Percentiles rank a stretch among this genome's conserved stretches.
Evolutionary conservation across 2,797 vertebrate genomes (phyloP).

Genomic region (Limnodromus scolopaceus): DNA sequence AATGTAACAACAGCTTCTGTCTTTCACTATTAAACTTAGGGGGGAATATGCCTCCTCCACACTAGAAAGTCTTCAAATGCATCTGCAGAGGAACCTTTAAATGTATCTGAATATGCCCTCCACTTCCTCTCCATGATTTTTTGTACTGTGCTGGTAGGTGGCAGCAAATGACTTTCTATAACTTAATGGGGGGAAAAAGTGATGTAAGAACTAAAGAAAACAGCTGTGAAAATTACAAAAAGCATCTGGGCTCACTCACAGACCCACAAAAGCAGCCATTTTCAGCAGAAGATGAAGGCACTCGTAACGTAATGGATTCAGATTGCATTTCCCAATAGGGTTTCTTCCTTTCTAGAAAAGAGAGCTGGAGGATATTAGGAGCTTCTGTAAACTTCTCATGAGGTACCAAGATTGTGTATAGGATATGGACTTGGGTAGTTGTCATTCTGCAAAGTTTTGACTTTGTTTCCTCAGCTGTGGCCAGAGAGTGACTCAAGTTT

Average conservation of each 20-base stretch:
- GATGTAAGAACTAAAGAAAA: background rate
- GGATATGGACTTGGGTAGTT: background rate
- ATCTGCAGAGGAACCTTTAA: conserved; percentile 13
- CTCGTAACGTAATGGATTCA: background rate
- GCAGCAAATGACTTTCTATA: conserved; percentile 39
- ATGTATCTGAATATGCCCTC: background rate
- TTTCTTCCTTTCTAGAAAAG: background rate
- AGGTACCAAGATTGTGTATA: background rate
- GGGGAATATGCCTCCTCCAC: background rate
- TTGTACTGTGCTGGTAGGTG: conserved; percentile 16
- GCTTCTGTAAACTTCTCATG: background rate
- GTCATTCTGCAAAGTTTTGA: background rate
- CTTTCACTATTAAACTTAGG: background rate
- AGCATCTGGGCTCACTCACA: background rate
- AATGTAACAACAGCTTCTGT: background rate
- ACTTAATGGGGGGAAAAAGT: background rate
- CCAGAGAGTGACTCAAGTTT: background rate
- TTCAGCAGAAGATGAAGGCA: background rate
- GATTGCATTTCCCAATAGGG: background rate
- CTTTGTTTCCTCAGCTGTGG: background rate
- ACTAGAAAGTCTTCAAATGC: background rate
- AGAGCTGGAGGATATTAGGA: background rate
- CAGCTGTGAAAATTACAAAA: conserved; percentile 21
- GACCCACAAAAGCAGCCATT: background rate
- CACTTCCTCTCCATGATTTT: background rate